Evolutionary conservation across 2,113 vertebrate species (phyloP).

Genomic region (Peromyscus leucopus): DNA sequence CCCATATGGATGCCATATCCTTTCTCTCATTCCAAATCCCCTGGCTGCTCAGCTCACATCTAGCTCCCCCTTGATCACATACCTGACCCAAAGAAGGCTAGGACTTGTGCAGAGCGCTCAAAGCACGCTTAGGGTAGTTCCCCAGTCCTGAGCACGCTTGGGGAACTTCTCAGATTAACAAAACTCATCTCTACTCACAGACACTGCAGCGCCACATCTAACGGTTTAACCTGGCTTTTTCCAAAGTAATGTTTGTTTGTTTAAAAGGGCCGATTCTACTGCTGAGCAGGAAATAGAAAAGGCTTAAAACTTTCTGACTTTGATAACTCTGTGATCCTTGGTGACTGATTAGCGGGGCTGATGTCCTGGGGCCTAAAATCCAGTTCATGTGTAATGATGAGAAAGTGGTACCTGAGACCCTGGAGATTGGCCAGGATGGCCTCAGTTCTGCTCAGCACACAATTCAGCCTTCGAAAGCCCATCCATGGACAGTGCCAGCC

Average conservation of each 20-base stretch:
- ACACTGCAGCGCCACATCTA: neutral
- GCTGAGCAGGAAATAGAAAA: constrained; percentile 15
- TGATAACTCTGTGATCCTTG: neutral
- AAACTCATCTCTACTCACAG: neutral
- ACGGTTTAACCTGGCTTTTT: neutral
- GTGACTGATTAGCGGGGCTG: neutral
- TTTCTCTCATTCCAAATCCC: neutral
- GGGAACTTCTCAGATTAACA: neutral
- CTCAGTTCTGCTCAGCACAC: neutral
- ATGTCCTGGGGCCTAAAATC: neutral
- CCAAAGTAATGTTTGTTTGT: neutral
- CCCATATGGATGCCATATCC: neutral
- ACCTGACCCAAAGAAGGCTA: neutral
- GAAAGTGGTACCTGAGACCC: neutral
- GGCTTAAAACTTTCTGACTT: neutral
- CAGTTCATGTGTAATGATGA: neutral
- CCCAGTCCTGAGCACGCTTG: neutral
- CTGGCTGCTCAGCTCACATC: neutral
- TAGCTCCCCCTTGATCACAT: neutral
- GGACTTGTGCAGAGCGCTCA: neutral
- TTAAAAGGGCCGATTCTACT: neutral
- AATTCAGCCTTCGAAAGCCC: neutral
- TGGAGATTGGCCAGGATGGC: neutral
- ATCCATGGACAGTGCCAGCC: neutral
- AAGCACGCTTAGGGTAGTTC: neutral